Evolutionary conservation across 2,888 invertebrate genomes (phyloP).

Genomic region (Zele albiditarsus): DNA sequence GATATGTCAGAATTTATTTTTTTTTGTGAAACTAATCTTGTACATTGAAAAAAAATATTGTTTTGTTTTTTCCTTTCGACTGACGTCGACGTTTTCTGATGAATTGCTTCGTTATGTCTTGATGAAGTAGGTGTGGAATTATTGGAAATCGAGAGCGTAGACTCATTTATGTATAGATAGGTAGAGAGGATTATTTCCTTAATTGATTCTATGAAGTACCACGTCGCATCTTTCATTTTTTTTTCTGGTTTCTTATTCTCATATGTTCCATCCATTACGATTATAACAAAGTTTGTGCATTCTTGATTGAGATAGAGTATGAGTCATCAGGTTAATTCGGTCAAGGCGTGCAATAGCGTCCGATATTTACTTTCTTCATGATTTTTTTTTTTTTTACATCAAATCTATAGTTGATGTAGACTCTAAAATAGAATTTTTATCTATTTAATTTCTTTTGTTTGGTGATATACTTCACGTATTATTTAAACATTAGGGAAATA

Average conservation of each 20-base stretch:
- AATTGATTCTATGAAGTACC: not conserved
- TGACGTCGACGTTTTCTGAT: not conserved
- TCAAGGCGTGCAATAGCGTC: not conserved
- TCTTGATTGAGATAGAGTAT: not conserved
- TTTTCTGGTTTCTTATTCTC: not conserved
- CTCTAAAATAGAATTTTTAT: not conserved
- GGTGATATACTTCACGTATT: not conserved
- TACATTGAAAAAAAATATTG: not conserved
- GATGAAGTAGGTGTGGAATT: constrained; percentile 32
- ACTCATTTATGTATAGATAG: not conserved
- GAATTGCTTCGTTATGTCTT: constrained; percentile 17
- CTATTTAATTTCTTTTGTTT: not conserved
- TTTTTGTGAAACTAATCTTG: not conserved
- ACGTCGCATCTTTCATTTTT: not conserved
- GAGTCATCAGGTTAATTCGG: constrained; percentile 6
- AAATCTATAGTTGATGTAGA: not conserved
- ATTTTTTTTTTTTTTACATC: not conserved
- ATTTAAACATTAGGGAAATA: not conserved
- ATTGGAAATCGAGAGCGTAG: constrained; percentile 27
- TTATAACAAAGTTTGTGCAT: constrained; percentile 4
- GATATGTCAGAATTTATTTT: not conserved
- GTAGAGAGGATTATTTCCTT: not conserved
- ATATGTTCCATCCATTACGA: not conserved
- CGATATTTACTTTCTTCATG: not conserved
- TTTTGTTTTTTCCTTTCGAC: not conserved